Percentiles rank a stretch among this genome's conserved stretches.
phyloP scores from a whole-genome alignment of 1,140 invertebrate species.

The Pachyrhynchus sulphureomaculatus region DNA sequence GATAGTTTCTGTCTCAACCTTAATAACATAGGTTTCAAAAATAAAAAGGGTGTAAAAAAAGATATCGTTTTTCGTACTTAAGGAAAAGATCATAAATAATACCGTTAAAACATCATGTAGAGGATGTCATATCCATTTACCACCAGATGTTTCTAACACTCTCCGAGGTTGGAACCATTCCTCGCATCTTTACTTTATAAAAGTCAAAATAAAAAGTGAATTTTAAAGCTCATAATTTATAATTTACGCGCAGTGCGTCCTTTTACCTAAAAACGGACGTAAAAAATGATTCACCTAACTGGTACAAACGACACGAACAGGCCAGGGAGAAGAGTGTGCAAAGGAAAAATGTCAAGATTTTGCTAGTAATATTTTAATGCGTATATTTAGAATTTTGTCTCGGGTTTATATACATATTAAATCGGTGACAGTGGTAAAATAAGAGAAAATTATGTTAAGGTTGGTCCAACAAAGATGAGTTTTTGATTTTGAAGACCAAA shows the following conservation, averaged over 20 bases:
- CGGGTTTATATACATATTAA: no score
- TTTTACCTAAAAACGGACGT: background rate
- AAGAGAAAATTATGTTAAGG: no score
- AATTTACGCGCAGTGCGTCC: constrained; percentile 14
- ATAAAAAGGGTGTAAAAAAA: no score
- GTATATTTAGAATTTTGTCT: no score
- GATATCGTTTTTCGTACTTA: background rate
- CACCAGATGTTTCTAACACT: constrained; percentile 10
- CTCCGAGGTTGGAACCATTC: constrained; percentile 6
- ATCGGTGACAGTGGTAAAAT: no score
- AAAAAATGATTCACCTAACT: constrained; percentile 20
- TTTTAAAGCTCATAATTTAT: constrained; percentile 19
- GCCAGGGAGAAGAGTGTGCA: background rate
- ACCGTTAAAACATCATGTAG: background rate
- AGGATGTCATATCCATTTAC: constrained; percentile 9
- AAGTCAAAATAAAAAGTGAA: constrained; percentile 13
- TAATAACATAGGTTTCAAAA: no score
- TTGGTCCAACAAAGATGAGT: no score
- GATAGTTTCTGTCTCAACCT: no score
- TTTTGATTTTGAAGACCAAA: no score
- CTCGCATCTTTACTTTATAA: constrained; percentile 6
- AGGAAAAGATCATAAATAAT: background rate
- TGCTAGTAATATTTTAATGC: no score
- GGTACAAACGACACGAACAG: constrained; percentile 7
- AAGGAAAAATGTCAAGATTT: no score